A percentile compares a stretch with the other conserved stretches of the same genome.
Conservation (phyloP, 2,797 vertebrate species). For the Threskiornis aethiopicus region DNA sequence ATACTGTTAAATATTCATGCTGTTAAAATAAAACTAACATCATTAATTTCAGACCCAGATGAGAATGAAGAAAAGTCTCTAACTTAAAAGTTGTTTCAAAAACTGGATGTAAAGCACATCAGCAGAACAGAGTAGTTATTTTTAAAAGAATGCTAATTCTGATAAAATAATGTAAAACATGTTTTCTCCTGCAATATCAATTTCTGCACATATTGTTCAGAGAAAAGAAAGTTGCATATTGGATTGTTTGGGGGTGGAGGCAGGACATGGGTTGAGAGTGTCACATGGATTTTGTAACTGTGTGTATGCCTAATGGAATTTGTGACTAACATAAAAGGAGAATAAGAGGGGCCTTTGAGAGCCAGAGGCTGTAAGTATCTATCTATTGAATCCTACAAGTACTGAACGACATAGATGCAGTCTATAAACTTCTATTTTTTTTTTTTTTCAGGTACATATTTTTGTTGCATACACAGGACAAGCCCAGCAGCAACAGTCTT, state of each 20-base stretch:
- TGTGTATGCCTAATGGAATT: not conserved
- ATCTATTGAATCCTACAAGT: not conserved
- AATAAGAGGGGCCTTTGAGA: not conserved
- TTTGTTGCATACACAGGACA: not conserved
- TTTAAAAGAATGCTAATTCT: not conserved
- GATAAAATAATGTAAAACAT: not conserved
- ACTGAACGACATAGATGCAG: not conserved
- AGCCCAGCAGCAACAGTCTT: not conserved
- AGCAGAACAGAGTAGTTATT: not conserved
- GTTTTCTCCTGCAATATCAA: not conserved
- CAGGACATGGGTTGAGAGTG: fast-evolving
- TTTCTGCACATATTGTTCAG: not conserved
- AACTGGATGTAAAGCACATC: not conserved
- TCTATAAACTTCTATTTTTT: not conserved
- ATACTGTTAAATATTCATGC: not conserved
- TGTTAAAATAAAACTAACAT: not conserved
- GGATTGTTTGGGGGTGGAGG: not conserved
- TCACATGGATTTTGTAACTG: not conserved
- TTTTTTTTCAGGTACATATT: not conserved
- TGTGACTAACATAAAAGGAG: not conserved
- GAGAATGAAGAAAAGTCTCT: not conserved
- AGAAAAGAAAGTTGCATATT: not conserved
- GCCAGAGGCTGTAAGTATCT: not conserved
- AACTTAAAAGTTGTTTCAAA: not conserved
- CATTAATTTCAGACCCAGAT: not conserved